Evolutionary conservation across 2,797 vertebrate genomes (phyloP).

Genomic region (Pempheris klunzingeri): DNA sequence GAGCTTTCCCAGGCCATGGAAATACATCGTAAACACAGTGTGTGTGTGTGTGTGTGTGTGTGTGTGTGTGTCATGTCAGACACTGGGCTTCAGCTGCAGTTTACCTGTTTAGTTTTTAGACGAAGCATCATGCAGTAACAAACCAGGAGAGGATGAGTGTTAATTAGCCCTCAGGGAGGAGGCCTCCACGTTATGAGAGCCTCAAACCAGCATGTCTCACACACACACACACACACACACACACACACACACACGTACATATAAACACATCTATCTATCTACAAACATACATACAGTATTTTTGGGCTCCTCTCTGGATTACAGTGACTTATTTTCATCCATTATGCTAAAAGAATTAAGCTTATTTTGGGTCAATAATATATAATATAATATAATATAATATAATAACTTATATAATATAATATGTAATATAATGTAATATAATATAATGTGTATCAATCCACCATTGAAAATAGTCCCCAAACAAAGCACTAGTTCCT

Average conservation of each 20-base stretch:
- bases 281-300: no score
- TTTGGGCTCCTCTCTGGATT: neutral
- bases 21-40: neutral
- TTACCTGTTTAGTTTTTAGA: slow-evolving; percentile 38
- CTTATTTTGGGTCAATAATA: neutral
- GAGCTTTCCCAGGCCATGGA: slow-evolving; percentile 34
- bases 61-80: slow-evolving; percentile 3
- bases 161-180: slow-evolving; percentile 58
- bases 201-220: neutral
- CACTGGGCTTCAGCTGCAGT: slow-evolving; percentile 24
- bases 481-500: neutral
- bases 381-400: no score
- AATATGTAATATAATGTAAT: no score
- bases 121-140: slow-evolving; percentile 26
- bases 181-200: slow-evolving; percentile 23
- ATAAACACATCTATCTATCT: no score
- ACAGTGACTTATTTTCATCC: neutral
- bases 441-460: no score
- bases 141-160: slow-evolving; percentile 41
- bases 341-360: neutral
- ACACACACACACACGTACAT: neutral
- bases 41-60: neutral
- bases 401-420: no score
- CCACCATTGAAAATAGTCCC: no score
- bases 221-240: neutral